Evolutionary conservation across 2,888 invertebrate species (phyloP), one percentile per base, ranked within the genome.

Genomic region (Meteorus cinctellus): DNA sequence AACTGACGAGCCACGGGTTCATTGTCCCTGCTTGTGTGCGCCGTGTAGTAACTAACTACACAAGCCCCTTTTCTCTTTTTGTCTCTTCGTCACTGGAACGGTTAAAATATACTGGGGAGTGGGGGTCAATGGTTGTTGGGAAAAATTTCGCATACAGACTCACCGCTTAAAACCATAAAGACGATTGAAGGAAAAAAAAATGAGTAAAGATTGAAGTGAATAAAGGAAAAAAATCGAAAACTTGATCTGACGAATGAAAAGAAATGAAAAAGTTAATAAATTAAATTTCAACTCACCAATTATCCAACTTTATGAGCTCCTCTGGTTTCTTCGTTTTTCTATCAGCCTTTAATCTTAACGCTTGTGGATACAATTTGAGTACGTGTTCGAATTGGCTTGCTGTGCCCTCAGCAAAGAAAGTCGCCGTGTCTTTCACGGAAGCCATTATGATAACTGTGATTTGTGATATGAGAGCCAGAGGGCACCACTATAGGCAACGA

Each of bases 271-370:
- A 8, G 36, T 36, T 34, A 12, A 10, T 19, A 19, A 36, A 65
- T 19, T 4, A 63, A 24, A 65, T 5, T 41, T 34, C 87, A 89
- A 94, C 96, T 96, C 92, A 96, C 97, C 97, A 97, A 90, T 96
- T 95, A 92, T 97, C 97, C 92, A 97, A 92, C 91, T 97, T 97
- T 91, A 97, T 95, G 89, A 97, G 93, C 91, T 97, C 97, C 90
- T 97, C 97, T 75, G 97, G 96, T 92, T 96, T 97, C 93, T 97
- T 97, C 90, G 94, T 94, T 90, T 95, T 96, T 90, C 93, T 94
- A 90, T 97, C 96, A 81, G 97, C 97, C 92, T 97, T 97, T 85
- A 97, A 91, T 91, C 94, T 94, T 84, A 97, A 92, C 85, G 96
- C 97, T 92, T 97, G 94, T 86, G 97, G 96, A 91, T 97, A 97